phyloP scores from a whole-genome alignment of 64 coral and sea anemone genomes.

The Pachyseris speciosa region DNA sequence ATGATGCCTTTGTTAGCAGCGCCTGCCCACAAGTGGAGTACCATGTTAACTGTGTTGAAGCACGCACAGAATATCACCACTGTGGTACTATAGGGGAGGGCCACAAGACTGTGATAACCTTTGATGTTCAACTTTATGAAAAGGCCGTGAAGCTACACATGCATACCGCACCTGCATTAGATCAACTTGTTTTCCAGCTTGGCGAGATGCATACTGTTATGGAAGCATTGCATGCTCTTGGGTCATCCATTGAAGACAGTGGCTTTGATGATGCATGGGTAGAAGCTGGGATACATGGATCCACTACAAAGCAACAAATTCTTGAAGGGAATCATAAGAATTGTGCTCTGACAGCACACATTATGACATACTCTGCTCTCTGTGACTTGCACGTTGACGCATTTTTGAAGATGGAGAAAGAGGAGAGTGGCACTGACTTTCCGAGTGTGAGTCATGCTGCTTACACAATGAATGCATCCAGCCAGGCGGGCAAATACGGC shows the following conservation, averaged over 20 bases:
- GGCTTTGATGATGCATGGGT: slow-evolving; percentile 61
- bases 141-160: slow-evolving; percentile 58
- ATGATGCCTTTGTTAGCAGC: slow-evolving; percentile 53
- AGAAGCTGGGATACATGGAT: slow-evolving; percentile 44
- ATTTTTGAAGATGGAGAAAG: slow-evolving; percentile 41
- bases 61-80: slow-evolving; percentile 62
- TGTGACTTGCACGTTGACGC: slow-evolving; percentile 27
- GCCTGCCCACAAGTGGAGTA: slow-evolving; percentile 62
- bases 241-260: too few species aligned
- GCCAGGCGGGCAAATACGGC: slow-evolving; percentile 9
- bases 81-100: slow-evolving; percentile 8
- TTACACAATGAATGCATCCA: background rate
- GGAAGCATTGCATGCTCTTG: too few species aligned
- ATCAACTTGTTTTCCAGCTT: too few species aligned
- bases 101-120: too few species aligned
- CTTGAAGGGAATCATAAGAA: slow-evolving; percentile 53
- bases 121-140: too few species aligned
- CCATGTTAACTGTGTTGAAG: slow-evolving; percentile 26
- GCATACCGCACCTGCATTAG: background rate
- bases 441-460: background rate
- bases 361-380: slow-evolving; percentile 48
- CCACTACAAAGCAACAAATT: slow-evolving; percentile 66
- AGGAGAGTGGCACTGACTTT: too few species aligned
- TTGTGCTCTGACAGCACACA: slow-evolving; percentile 60
- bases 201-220: too few species aligned